Evolutionary conservation across 2,113 vertebrate species (phyloP).

Genomic region (Centrocercus urophasianus): DNA sequence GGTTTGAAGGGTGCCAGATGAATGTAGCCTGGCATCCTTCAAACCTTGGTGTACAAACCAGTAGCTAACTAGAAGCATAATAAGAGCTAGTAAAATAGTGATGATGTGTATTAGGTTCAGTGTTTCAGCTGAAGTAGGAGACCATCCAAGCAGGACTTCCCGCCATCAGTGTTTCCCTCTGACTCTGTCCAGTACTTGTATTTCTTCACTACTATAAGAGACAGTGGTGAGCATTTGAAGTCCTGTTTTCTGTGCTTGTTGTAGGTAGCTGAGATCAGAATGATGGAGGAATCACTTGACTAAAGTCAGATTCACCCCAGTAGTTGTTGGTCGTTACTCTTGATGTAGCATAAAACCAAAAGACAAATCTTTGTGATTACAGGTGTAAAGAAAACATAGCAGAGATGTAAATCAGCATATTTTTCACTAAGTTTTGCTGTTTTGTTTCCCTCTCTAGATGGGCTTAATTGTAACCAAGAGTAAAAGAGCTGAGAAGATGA

Average conservation of each 20-base stretch:
- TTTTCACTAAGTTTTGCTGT: background rate
- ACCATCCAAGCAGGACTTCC: background rate
- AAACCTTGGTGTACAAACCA: background rate
- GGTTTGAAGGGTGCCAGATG: too few relatives aligned
- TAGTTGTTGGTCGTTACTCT: background rate
- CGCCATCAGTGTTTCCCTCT: background rate
- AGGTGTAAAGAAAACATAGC: background rate
- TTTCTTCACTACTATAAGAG: background rate
- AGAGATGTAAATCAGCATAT: background rate
- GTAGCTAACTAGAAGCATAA: background rate
- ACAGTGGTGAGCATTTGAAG: background rate
- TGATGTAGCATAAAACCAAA: background rate
- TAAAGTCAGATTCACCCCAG: background rate
- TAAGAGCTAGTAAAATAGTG: background rate
- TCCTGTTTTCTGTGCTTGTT: background rate
- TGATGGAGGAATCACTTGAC: background rate
- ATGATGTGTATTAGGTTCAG: background rate
- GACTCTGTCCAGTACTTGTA: background rate
- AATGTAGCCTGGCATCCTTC: too few relatives aligned
- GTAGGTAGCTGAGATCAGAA: background rate
- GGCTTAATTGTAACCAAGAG: constrained; percentile 94
- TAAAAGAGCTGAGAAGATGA: constrained; percentile 96
- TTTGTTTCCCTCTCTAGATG: constrained; percentile 77
- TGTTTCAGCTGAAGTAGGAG: background rate
- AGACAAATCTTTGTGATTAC: background rate